These are phyloP conservation scores for Diplodus puntazzo DNA, from an alignment of 2,797 vertebrate genomes.

Conservation along the genomic window DNA sequence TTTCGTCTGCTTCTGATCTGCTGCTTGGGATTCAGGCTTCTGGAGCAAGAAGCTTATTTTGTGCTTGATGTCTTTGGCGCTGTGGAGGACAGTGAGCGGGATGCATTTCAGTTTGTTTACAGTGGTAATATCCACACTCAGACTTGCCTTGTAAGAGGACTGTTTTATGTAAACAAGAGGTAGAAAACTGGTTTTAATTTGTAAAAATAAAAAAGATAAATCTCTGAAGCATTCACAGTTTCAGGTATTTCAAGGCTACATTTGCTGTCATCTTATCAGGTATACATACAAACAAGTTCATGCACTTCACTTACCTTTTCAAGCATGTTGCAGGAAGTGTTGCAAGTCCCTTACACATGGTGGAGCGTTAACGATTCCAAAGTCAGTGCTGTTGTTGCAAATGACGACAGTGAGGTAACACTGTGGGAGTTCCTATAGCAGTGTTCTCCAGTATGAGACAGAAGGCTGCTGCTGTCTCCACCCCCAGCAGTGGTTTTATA, in stretches of 20 bases:
- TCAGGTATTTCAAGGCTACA: not conserved
- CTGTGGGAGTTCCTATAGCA: slow-evolving; percentile 25
- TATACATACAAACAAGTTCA: not conserved
- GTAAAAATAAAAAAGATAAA: not conserved
- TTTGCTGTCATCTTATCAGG: not conserved
- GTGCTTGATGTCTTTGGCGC: slow-evolving; percentile 96
- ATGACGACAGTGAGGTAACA: slow-evolving; percentile 1
- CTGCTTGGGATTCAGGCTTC: slow-evolving; percentile 86
- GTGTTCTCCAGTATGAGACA: slow-evolving; percentile 43
- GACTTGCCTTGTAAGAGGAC: not conserved
- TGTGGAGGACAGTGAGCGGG: slow-evolving; percentile 60
- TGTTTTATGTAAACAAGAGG: slow-evolving; percentile 10
- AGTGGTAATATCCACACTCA: slow-evolving; percentile 3
- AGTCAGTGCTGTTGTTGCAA: not conserved
- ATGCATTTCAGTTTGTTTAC: slow-evolving; percentile 18
- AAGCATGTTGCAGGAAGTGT: slow-evolving; percentile 93
- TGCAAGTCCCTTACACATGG: slow-evolving; percentile 95
- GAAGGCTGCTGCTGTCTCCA: slow-evolving; percentile 68
- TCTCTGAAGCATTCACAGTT: not conserved
- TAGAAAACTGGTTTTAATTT: not conserved
- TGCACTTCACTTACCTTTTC: slow-evolving; percentile 86
- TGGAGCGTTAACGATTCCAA: slow-evolving; percentile 63
- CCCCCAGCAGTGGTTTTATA: slow-evolving; percentile 78
- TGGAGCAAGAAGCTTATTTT: slow-evolving; percentile 93
- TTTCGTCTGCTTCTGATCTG: slow-evolving; percentile 82